Percentiles rank a stretch among this genome's conserved stretches.
Evolutionary conservation across 2,888 invertebrate genomes (phyloP).

Genomic region (Microchrysa polita): DNA sequence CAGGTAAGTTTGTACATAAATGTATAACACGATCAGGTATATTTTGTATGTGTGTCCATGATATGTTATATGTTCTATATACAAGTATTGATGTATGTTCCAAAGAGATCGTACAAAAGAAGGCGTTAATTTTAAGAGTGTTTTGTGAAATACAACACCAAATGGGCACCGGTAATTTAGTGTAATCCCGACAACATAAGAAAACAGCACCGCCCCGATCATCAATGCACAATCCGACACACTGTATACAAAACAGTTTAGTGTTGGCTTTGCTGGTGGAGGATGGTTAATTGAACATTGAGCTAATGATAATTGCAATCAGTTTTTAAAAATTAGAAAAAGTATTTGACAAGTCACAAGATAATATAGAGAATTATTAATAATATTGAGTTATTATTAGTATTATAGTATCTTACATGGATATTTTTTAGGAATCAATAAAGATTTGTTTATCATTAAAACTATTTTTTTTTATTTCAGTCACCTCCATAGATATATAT

Average conservation of each 20-base stretch:
- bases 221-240: not conserved
- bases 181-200: slow-evolving; percentile 26
- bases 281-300: slow-evolving; percentile 11
- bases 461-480: too few relatives aligned
- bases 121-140: slow-evolving; percentile 39
- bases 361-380: too few relatives aligned
- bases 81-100: not conserved
- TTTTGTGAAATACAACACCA: slow-evolving; percentile 36
- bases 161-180: slow-evolving; percentile 31
- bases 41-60: too few relatives aligned
- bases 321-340: too few relatives aligned
- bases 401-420: too few relatives aligned
- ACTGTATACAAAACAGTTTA: not conserved
- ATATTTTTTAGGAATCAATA: too few relatives aligned
- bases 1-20: not conserved
- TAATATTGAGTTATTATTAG: too few relatives aligned
- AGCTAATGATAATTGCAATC: slow-evolving; percentile 6
- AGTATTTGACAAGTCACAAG: too few relatives aligned
- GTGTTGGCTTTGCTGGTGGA: not conserved
- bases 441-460: too few relatives aligned
- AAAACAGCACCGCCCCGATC: slow-evolving; percentile 30
- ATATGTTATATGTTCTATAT: too few relatives aligned
- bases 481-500: too few relatives aligned
- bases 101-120: slow-evolving; percentile 18
- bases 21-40: too few relatives aligned